Percentiles rank a stretch among this genome's conserved stretches.
phyloP scores from a whole-genome alignment of 1,140 invertebrate genomes.

The Hypothenemus hampei region DNA sequence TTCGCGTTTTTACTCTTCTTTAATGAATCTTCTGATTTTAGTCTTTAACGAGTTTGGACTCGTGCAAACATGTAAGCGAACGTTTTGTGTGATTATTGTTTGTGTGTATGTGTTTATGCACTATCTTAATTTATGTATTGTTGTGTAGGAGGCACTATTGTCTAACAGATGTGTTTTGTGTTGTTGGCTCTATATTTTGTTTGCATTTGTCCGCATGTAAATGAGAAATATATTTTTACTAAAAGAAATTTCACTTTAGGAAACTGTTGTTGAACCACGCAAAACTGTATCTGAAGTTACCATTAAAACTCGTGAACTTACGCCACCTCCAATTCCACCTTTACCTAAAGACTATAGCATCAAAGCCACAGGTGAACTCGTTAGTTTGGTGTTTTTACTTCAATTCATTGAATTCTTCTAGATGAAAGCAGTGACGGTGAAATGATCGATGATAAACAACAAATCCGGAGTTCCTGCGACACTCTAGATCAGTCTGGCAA shows the following conservation, averaged over 20 bases:
- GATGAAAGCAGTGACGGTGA: conserved; percentile 45
- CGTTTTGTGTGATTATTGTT: conserved; percentile 1
- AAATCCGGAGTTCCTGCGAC: conserved; percentile 43
- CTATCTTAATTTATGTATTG: not conserved
- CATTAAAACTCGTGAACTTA: not conserved
- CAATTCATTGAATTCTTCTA: conserved; percentile 16
- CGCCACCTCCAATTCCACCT: conserved; percentile 56
- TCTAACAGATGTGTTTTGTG: not conserved
- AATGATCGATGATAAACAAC: conserved; percentile 29
- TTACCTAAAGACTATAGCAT: conserved; percentile 55
- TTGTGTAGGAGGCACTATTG: too few species aligned
- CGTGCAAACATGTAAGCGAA: conserved; percentile 19
- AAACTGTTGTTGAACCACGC: conserved; percentile 2
- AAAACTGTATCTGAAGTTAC: not conserved
- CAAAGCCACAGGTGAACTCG: conserved; percentile 28
- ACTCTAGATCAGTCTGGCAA: conserved; percentile 42
- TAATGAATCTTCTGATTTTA: conserved; percentile 7
- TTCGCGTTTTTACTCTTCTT: not conserved
- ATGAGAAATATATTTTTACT: not conserved
- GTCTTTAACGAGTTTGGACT: conserved; percentile 24
- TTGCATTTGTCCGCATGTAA: not conserved
- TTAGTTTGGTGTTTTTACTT: not conserved
- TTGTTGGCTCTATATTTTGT: conserved; percentile 7
- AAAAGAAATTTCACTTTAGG: not conserved
- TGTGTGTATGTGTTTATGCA: conserved; percentile 3